These are phyloP conservation scores for Drosophila ohnishii DNA, from an alignment of 1,140 invertebrate genomes.

Conservation along the genomic window DNA sequence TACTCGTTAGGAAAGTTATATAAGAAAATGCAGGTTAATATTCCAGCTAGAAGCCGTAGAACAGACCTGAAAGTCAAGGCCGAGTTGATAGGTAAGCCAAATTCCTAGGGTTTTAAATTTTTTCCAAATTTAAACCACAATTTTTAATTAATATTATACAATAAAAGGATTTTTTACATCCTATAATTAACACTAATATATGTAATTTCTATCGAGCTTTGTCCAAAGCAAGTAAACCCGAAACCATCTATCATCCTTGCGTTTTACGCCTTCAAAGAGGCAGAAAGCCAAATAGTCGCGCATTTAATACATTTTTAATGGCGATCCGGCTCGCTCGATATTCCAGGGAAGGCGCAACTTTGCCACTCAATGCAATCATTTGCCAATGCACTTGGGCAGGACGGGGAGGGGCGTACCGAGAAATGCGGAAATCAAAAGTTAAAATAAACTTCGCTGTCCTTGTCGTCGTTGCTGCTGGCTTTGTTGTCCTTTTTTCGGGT, in stretches of 20 bases:
- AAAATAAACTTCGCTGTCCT: conserved; percentile 74
- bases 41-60: not conserved
- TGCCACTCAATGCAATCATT: conserved; percentile 61
- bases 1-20: not conserved
- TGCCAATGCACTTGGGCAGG: conserved; percentile 38
- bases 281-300: conserved; percentile 17
- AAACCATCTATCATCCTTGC: not conserved
- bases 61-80: not conserved
- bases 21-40: not conserved
- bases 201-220: not conserved
- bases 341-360: conserved; percentile 55
- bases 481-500: conserved; percentile 63
- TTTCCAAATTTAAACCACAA: too few species aligned
- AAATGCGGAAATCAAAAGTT: conserved; percentile 78
- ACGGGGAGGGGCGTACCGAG: conserved; percentile 11
- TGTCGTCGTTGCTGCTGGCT: conserved; percentile 28
- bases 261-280: not conserved
- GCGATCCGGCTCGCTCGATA: conserved; percentile 32
- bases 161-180: too few species aligned
- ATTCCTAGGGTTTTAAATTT: not conserved
- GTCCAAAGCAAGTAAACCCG: conserved; percentile 31
- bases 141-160: too few species aligned
- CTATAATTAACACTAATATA: not conserved
- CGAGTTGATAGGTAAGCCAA: not conserved
- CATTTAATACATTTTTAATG: conserved; percentile 77